Evolutionary conservation across 2,888 invertebrate genomes (phyloP).

Genomic region (Heliconius charithonia): DNA sequence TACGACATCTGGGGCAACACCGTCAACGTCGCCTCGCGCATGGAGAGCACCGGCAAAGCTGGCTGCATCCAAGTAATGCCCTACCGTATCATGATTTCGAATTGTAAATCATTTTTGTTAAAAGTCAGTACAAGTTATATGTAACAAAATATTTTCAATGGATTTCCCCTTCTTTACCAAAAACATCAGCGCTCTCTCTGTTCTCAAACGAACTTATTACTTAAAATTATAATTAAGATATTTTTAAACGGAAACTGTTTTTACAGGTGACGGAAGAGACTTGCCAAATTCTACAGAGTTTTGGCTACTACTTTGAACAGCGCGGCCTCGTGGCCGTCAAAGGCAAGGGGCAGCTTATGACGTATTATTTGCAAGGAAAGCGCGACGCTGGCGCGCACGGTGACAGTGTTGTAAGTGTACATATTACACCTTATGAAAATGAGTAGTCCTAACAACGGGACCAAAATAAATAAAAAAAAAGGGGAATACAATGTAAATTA

Average conservation of each 20-base stretch:
- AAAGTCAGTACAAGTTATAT: too few relatives aligned
- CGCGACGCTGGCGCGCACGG: slow-evolving; percentile 55
- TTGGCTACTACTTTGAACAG: slow-evolving; percentile 96
- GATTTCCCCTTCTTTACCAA: too few relatives aligned
- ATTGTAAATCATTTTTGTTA: background rate
- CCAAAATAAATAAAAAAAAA: background rate
- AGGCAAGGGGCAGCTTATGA: slow-evolving; percentile 98
- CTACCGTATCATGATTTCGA: background rate
- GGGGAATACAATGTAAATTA: background rate
- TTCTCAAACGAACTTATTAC: background rate
- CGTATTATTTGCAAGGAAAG: slow-evolving; percentile 92
- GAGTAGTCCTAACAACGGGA: background rate
- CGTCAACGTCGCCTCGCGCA: slow-evolving; percentile 97
- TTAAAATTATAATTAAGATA: background rate
- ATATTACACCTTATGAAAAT: background rate
- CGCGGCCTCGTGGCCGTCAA: slow-evolving; percentile 97
- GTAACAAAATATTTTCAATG: too few relatives aligned
- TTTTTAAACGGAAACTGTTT: background rate
- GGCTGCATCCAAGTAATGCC: slow-evolving; percentile 93
- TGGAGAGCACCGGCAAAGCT: slow-evolving; percentile 99
- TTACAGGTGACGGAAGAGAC: slow-evolving; percentile 97
- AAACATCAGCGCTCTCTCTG: background rate
- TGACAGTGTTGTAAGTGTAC: slow-evolving; percentile 33
- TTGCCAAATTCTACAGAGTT: slow-evolving; percentile 92
- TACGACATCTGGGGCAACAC: slow-evolving; percentile 99